Evolutionary conservation across 2,888 invertebrate genomes (phyloP).

Genomic region (Alsophila aescularia): DNA sequence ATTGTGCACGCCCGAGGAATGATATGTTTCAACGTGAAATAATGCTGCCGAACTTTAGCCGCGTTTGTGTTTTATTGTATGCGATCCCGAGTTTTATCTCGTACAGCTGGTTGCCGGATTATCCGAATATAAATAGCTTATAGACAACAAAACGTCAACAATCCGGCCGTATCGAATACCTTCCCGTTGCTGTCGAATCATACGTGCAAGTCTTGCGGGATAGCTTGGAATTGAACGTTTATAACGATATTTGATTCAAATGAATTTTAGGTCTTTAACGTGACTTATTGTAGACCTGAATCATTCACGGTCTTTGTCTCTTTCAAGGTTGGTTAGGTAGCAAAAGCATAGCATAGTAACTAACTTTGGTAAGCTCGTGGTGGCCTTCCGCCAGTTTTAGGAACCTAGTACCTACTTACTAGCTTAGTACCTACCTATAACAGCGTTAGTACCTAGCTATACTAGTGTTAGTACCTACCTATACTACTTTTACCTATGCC

Average conservation of each 20-base stretch:
- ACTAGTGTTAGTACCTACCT: no score
- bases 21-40: slow-evolving; percentile 73
- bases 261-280: not conserved
- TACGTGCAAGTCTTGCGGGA: slow-evolving; percentile 14
- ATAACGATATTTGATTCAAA: not conserved
- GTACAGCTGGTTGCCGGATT: slow-evolving; percentile 80
- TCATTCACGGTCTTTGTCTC: no score
- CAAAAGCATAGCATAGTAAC: no score
- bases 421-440: no score
- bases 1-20: slow-evolving; percentile 68
- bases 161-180: slow-evolving; percentile 48
- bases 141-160: slow-evolving; percentile 73
- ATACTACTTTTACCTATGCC: no score
- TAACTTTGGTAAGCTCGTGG: no score
- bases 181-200: slow-evolving; percentile 49
- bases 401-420: no score
- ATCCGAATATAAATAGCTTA: slow-evolving; percentile 73
- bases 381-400: no score
- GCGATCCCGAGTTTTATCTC: slow-evolving; percentile 69
- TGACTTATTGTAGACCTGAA: no score
- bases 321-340: no score
- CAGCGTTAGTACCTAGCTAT: no score
- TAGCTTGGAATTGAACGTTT: not conserved
- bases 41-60: slow-evolving; percentile 66
- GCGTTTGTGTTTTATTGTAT: slow-evolving; percentile 73